These are phyloP conservation scores for Pogonocherus hispidulus DNA, from an alignment of 2,888 invertebrate species.

Conservation along the genomic window DNA sequence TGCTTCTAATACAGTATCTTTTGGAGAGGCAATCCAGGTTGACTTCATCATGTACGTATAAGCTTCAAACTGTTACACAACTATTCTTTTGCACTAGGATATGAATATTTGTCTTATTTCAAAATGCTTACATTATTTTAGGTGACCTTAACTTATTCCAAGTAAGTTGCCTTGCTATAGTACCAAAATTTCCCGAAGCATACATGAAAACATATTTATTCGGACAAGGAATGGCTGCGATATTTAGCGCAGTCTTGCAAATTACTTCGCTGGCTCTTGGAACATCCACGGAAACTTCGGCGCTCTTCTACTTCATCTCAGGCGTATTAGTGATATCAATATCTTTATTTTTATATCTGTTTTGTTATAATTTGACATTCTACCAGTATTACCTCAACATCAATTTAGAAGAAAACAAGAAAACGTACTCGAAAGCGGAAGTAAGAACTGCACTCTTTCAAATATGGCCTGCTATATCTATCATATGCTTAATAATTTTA, in stretches of 20 bases:
- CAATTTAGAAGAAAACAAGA: neutral
- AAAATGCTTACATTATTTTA: neutral
- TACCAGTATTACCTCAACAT: neutral
- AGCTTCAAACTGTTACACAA: too few relatives aligned
- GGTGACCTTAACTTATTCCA: constrained; percentile 2
- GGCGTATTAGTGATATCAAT: constrained; percentile 30
- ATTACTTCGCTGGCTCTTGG: constrained; percentile 44
- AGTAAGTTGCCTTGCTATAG: constrained; percentile 25
- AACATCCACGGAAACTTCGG: constrained; percentile 39
- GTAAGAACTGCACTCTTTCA: constrained; percentile 6
- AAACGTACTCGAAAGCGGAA: neutral
- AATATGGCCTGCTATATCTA: constrained; percentile 44
- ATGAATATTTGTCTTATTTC: too few relatives aligned
- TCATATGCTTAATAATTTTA: constrained; percentile 32
- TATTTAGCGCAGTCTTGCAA: constrained; percentile 39
- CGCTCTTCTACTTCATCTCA: constrained; percentile 45
- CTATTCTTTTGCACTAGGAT: too few relatives aligned
- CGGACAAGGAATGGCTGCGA: constrained; percentile 37
- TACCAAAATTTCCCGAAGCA: constrained; percentile 40
- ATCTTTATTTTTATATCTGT: neutral
- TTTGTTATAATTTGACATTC: neutral
- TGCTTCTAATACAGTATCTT: too few relatives aligned
- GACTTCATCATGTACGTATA: too few relatives aligned
- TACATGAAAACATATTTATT: constrained; percentile 40
- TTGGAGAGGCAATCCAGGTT: too few relatives aligned